Conservation (phyloP, 2,888 invertebrate species). For the Syrista parreyssii region DNA sequence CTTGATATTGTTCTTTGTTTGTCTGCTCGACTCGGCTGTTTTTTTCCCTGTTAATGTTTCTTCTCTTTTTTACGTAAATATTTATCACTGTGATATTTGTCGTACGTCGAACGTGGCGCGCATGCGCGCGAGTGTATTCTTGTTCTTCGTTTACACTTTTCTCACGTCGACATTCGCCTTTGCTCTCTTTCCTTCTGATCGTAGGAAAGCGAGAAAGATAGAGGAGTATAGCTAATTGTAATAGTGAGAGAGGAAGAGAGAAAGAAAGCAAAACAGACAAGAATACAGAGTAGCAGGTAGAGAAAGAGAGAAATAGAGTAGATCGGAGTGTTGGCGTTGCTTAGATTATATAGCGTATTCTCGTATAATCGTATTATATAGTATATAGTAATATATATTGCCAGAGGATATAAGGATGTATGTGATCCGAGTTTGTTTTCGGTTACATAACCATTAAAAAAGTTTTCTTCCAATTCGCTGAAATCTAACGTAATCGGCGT, state of each 20-base stretch:
- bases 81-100: not conserved
- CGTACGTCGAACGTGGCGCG: not conserved
- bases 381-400: not conserved
- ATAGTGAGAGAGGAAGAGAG: constrained; percentile 15
- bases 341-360: constrained; percentile 6
- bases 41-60: no score
- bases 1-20: not conserved
- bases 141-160: not conserved
- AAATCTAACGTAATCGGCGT: not conserved
- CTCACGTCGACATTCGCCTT: not conserved
- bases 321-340: constrained; percentile 7
- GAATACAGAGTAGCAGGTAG: constrained; percentile 1
- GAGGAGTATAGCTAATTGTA: not conserved
- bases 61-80: not conserved
- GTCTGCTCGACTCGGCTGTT: no score
- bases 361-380: not conserved
- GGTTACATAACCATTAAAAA: not conserved
- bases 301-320: not conserved
- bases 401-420: not conserved
- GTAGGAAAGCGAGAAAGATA: not conserved
- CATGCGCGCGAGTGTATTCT: not conserved
- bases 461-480: not conserved
- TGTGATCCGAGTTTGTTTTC: not conserved
- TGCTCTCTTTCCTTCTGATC: not conserved
- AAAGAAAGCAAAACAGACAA: constrained; percentile 4